Percentiles rank a stretch among this genome's conserved stretches.
These are phyloP conservation scores for Sycophaga agraensis DNA, from an alignment of 1,140 invertebrate species.

Conservation along the genomic window DNA sequence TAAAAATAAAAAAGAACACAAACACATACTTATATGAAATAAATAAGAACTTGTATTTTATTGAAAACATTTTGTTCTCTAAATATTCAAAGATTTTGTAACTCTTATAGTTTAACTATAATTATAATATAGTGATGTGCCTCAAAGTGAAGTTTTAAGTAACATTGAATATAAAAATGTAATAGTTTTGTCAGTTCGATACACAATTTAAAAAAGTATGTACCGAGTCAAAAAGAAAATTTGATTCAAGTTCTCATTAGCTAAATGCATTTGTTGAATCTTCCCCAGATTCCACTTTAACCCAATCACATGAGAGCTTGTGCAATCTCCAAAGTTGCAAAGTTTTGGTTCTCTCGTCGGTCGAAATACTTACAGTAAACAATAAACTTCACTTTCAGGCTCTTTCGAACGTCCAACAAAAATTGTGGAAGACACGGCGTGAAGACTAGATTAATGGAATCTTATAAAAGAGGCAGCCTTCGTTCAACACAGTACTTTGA, in stretches of 20 bases:
- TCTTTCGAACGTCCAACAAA: background rate
- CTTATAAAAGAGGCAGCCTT: background rate
- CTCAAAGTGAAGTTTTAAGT: conserved; percentile 10
- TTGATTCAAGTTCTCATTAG: no score
- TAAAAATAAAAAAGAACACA: background rate
- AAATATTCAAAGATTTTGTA: background rate
- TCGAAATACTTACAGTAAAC: background rate
- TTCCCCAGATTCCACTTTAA: no score
- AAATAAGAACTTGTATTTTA: conserved; percentile 7
- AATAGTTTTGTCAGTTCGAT: no score
- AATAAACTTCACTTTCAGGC: conserved; percentile 16
- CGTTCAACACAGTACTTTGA: conserved; percentile 1
- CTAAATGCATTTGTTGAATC: no score
- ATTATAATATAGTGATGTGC: background rate
- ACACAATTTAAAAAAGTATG: no score
- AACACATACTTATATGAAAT: conserved; percentile 3
- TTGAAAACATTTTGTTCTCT: conserved; percentile 10
- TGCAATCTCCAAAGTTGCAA: no score
- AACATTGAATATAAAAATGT: no score
- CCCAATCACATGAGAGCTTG: no score
- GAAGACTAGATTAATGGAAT: conserved; percentile 23
- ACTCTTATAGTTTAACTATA: background rate
- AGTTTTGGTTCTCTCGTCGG: background rate
- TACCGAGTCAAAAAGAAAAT: no score
- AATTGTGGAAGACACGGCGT: conserved; percentile 16